Conservation (phyloP, 2,888 invertebrate species). For the Morpho achilles region DNA sequence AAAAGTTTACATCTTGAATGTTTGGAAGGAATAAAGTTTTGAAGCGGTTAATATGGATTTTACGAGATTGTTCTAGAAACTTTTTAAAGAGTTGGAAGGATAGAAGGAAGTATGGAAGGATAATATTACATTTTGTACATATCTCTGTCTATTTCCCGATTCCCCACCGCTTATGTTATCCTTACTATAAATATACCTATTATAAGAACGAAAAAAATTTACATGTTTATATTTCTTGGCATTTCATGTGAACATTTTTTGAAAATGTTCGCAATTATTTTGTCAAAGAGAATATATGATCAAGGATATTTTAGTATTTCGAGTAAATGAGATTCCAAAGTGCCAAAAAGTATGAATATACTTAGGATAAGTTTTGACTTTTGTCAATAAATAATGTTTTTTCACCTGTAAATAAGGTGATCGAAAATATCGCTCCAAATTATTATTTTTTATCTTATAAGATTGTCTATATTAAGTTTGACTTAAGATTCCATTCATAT, state of each 20-base stretch:
- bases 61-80: background rate
- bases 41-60: background rate
- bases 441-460: background rate
- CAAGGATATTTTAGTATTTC: background rate
- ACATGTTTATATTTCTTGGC: conserved; percentile 21
- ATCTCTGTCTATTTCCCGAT: conserved; percentile 2
- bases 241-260: background rate
- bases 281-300: background rate
- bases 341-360: conserved; percentile 27
- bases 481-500: too few relatives aligned
- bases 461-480: too few relatives aligned
- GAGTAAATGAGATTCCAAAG: conserved; percentile 6
- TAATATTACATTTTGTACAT: background rate
- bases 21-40: background rate
- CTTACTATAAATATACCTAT: conserved; percentile 3
- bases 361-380: conserved; percentile 8
- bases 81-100: background rate
- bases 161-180: conserved; percentile 12
- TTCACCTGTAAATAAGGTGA: background rate
- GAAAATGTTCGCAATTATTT: conserved; percentile 15
- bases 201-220: conserved; percentile 6
- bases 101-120: background rate
- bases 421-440: background rate
- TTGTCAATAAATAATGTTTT: background rate
- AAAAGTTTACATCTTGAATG: background rate